Base-by-base conservation (phyloP, 2,113 vertebrate species). In the Nibea coibor region DNA sequence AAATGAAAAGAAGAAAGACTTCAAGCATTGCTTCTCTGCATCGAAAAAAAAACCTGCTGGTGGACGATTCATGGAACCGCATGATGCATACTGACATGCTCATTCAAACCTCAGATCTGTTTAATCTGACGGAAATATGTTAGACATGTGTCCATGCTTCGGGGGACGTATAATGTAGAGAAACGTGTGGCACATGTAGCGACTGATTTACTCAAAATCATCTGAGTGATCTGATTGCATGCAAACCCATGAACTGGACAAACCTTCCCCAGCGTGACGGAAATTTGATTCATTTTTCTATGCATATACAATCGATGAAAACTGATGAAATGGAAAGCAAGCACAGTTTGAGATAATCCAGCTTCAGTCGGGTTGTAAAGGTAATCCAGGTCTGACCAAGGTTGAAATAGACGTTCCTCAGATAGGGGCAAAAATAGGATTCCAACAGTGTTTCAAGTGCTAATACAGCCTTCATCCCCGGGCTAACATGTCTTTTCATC, bases 401-500 rank as follows among this genome's bases (percentile, higher is more conserved):
- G 72, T 73, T 35, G 72, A 81, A 88, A 80, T 45, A 79, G 43
- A 72, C 67, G 10, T 51, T 82, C 67, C 78, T 69, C 43, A 26
- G 59, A 77, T 58, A 83, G 19, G 35, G 75, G 48, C 24, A 47
- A 47, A 86, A 81, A 72, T 54, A 75, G 54, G 47, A 80, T 12
- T 66, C 35, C 31, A 70, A 5, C 10, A 67, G 58, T 72, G 72
- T 89, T 85, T 78, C 80, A 73, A 80, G 82, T 61, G 78, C 74
- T 89, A 80, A 85, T 50, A 72, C 10, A 56, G 15, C 53, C 39
- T 70, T 64, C 69, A 20, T 85, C 76, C 26, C 10, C 50, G 5
- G 15, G 75, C 82, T 65, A 48, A 47, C 70, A 6, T 12, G 71
- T 67, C 73, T 59, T 80, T 65, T 76, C 75, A 84, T 80, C 79